Evolutionary conservation across 2,113 vertebrate species (phyloP), one percentile per base, ranked within the genome.

Genomic region (Pongo pygmaeus): DNA sequence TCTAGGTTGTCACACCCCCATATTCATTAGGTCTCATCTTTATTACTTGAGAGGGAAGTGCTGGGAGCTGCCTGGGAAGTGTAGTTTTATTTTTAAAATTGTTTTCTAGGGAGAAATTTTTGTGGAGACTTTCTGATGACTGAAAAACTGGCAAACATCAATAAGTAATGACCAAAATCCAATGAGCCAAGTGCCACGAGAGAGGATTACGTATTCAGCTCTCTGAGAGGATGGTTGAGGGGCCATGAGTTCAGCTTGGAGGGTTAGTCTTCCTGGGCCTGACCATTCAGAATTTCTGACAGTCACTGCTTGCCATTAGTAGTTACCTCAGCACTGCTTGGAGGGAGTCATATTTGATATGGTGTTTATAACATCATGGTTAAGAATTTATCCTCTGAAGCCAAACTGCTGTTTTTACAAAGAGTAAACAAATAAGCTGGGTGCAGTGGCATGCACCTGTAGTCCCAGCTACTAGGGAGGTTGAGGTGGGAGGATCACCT

Each of bases 1-100:
- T 59, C 38, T 70, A 5, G 1, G 6, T 8, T 43, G 9, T 35
- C 77, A 50, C 23, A 18, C 2, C 14, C 1, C 13, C 2, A 11
- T 3, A 6, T 17, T 55, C n/a, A 12, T 25, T 23, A 64, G 5
- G 3, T 50, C 12, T 77, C 61, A 38, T 90, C 18, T 52, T n/a
- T 23, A 52, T 43, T 10, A 10, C 38, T 55, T 52, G 80, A 77
- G n/a, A 80, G 16, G 10, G 14, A 77, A 35, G 10, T 35, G 17
- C 30, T 35, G 48, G 23, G 30, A 12, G 74, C 40, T 43, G 11
- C 25, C 32, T 64, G 14, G n/a, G 12, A 38, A 2, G 1, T 43
- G 12, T 16, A 7, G 27, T 52, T 84, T 83, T 50, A 13, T 57
- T 72, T 83, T 80, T 50, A n/a, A 52, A 59, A 40, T 85, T 94